Conservation (phyloP, 2,888 invertebrate genomes). For the Ptilodon capucinus region DNA sequence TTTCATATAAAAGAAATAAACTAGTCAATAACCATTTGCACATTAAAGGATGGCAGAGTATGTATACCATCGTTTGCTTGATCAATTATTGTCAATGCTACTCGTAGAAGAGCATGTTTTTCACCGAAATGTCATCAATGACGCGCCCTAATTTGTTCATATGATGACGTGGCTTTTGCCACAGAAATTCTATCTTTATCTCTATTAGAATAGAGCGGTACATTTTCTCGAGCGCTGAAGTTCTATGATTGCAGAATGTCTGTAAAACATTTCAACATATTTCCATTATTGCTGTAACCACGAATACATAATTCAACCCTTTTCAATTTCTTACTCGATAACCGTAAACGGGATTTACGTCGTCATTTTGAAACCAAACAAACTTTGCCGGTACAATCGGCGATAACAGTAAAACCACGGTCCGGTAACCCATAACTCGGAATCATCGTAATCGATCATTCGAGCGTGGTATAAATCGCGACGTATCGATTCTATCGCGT, state of each 20-base stretch:
- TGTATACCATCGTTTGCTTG: too few relatives aligned
- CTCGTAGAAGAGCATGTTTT: too few relatives aligned
- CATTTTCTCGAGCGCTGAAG: too few relatives aligned
- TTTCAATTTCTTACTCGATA: constrained; percentile 7
- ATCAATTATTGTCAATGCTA: too few relatives aligned
- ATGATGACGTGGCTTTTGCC: too few relatives aligned
- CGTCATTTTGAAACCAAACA: constrained; percentile 34
- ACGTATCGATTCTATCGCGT: constrained; percentile 76
- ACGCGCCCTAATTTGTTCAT: too few relatives aligned
- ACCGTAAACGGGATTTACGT: constrained; percentile 14
- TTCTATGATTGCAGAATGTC: neutral
- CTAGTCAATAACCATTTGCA: too few relatives aligned
- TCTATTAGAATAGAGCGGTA: too few relatives aligned
- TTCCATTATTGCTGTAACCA: neutral
- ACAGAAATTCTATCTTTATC: too few relatives aligned
- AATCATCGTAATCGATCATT: constrained; percentile 75
- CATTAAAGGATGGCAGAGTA: too few relatives aligned
- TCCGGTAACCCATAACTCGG: constrained; percentile 59
- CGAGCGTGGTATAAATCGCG: constrained; percentile 72
- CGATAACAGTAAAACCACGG: constrained; percentile 50
- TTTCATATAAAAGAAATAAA: too few relatives aligned
- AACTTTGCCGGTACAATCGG: constrained; percentile 43
- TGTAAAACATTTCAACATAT: neutral
- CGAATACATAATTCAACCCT: neutral
- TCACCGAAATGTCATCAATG: too few relatives aligned